These are phyloP conservation scores for Thalpophila matura DNA, from an alignment of 2,888 invertebrate species.

Conservation along the genomic window DNA sequence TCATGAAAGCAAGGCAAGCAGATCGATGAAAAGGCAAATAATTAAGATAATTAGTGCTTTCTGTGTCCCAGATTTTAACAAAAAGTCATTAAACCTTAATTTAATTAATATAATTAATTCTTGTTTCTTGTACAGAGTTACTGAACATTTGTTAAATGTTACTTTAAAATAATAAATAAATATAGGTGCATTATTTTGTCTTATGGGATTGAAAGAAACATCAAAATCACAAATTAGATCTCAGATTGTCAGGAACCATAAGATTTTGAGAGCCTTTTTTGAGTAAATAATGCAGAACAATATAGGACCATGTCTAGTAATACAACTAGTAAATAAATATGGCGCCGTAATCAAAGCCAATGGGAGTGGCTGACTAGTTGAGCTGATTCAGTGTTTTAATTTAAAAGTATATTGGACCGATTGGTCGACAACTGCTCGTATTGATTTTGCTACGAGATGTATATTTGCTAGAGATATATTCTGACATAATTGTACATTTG, in stretches of 20 bases:
- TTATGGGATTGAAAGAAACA: neutral
- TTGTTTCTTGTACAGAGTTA: too few species aligned
- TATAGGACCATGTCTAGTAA: neutral
- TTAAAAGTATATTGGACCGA: slow-evolving; percentile 27
- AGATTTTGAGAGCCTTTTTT: slow-evolving; percentile 28
- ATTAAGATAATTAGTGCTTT: too few species aligned
- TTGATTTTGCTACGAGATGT: slow-evolving; percentile 23
- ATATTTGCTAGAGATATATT: neutral
- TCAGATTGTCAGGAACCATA: neutral
- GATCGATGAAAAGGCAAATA: too few species aligned
- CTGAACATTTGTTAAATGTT: slow-evolving; percentile 28
- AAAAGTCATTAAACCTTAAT: too few species aligned
- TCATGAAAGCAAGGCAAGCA: neutral
- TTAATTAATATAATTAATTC: too few species aligned
- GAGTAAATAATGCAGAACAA: neutral
- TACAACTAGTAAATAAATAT: slow-evolving; percentile 25
- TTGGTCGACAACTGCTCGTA: slow-evolving; percentile 17
- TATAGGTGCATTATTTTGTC: neutral
- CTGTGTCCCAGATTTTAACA: neutral
- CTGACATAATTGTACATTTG: neutral
- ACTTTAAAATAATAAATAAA: slow-evolving; percentile 1
- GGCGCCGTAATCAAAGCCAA: slow-evolving; percentile 41
- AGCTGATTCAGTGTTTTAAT: slow-evolving; percentile 39
- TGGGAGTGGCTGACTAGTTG: slow-evolving; percentile 35
- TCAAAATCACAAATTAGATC: neutral